Evolutionary conservation across 2,797 vertebrate species (phyloP), one percentile per base, ranked within the genome.

Genomic region (Phrynocephalus vlangalii): DNA sequence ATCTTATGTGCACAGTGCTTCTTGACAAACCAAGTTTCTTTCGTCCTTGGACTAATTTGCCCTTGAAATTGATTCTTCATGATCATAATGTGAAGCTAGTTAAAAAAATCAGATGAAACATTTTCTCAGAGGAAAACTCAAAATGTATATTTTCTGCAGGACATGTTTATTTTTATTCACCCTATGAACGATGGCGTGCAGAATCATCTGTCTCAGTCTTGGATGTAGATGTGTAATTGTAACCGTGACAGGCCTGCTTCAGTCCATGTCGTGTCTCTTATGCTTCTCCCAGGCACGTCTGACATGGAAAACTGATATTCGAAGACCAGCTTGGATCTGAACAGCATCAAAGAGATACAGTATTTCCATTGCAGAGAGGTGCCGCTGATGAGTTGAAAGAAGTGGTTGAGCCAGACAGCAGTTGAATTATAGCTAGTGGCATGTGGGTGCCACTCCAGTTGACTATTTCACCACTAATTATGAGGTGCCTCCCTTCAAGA

Each of bases 91-190:
- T 88, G 71, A 56, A 81, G 79, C 85, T 81, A 81, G 78, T 76
- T 56, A 80, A 71, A 82, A 82, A 63, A 56, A 85, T 76, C 83
- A 88, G 66, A 85, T 82, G 72, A 85, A 85, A 68, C 26, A 56
- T 22, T 50, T 75, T 44, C 11, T 68, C 33, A n/a, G 44, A 56
- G 13, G n/a, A 70, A 84, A 67, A 84, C 66, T 75, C 79, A 76
- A 88, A n/a, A 85, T 88, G n/a, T 28, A 82, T 15, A 56, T 85
- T 88, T 85, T 56, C 83, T 76, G 30, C 71, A 76, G 78, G 72
- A 88, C 80, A 88, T 70, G 48, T 70, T 66, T 79, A 68, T 70
- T 81, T 85, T 44, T 48, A 68, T 68, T 76, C 66, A 56, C 68
- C 56, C 63, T 20, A 1, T 70, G 79, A 76, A 82, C 33, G 13